Conservation (phyloP, 2,113 vertebrate genomes). For the Alectura lathami region DNA sequence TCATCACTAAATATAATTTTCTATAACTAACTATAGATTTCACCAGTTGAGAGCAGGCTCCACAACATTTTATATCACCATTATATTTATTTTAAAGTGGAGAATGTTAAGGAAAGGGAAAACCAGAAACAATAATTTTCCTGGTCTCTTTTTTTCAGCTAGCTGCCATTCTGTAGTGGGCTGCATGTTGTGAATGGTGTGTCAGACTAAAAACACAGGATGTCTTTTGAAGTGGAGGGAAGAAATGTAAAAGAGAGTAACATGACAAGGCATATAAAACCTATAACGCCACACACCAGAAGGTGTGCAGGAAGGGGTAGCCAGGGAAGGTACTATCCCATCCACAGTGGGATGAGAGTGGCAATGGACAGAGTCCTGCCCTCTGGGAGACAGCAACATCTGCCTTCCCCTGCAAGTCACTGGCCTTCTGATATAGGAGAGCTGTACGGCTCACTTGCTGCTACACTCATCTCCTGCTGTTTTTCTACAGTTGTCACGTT, state of each 20-base stretch:
- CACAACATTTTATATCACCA: neutral
- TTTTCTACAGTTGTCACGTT: neutral
- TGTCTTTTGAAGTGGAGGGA: neutral
- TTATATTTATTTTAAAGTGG: neutral
- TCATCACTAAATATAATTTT: neutral
- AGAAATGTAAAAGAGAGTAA: neutral
- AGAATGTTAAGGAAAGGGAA: neutral
- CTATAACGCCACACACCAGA: neutral
- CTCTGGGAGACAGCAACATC: neutral
- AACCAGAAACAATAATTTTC: neutral
- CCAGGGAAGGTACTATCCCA: neutral
- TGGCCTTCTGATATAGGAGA: neutral
- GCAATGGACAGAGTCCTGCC: neutral
- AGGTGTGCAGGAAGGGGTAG: neutral
- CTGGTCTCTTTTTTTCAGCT: neutral
- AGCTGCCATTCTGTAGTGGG: neutral
- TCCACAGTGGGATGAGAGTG: fast-evolving
- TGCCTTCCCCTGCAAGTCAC: neutral
- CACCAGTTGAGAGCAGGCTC: neutral
- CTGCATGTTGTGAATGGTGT: neutral
- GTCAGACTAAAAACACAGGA: neutral
- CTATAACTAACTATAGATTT: neutral
- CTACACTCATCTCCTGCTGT: neutral
- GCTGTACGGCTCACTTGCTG: neutral
- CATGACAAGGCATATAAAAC: neutral